phyloP scores from a whole-genome alignment of 2,113 vertebrate species.

The Acinonyx jubatus region DNA sequence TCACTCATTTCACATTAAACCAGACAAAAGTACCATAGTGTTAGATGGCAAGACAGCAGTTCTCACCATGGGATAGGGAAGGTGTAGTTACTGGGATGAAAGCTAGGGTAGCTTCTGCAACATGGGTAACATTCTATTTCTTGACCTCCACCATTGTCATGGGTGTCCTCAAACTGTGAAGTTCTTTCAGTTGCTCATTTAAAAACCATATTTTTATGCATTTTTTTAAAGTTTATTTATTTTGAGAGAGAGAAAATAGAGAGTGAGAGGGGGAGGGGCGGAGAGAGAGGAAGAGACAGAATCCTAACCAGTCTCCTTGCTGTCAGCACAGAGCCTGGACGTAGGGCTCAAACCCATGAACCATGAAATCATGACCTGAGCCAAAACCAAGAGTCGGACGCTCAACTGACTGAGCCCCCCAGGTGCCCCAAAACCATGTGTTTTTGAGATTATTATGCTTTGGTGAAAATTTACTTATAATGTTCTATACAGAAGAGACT shows the following conservation, averaged over 20 bases:
- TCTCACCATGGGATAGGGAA: neutral
- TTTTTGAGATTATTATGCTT: neutral
- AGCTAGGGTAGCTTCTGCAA: neutral
- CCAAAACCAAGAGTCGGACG: too few species aligned
- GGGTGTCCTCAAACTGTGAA: neutral
- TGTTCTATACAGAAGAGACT: neutral
- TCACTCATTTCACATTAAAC: neutral
- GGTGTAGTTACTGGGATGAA: neutral
- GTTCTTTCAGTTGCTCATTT: neutral
- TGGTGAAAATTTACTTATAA: neutral
- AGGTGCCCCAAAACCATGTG: neutral
- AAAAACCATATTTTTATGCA: neutral
- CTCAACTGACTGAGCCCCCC: too few species aligned
- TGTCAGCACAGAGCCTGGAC: too few species aligned
- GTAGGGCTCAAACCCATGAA: too few species aligned
- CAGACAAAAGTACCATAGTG: neutral
- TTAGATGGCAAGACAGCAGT: neutral
- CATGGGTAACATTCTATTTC: neutral
- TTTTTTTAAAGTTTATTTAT: too few species aligned
- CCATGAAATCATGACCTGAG: too few species aligned
- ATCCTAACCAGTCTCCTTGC: too few species aligned
- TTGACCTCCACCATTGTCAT: neutral
- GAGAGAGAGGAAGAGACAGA: too few species aligned
- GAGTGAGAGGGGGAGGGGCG: too few species aligned
- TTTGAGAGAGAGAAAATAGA: too few species aligned